These are phyloP conservation scores for Cardiocondyla obscurior DNA, from an alignment of 1,140 invertebrate species.

Conservation along the genomic window DNA sequence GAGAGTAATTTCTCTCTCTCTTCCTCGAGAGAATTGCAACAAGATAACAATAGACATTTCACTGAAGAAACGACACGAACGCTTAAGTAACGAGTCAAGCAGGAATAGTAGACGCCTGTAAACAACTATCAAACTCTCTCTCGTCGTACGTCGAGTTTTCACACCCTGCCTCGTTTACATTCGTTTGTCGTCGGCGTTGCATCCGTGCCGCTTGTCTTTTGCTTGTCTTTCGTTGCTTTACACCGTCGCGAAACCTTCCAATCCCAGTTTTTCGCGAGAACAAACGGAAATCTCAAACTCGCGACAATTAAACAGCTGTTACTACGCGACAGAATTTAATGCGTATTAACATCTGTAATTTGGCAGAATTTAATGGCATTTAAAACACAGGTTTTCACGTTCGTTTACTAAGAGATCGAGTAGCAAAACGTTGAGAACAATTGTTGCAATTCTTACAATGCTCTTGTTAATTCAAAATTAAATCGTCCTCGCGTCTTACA, in stretches of 20 bases:
- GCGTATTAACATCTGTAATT: not conserved
- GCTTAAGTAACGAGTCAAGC: conserved; percentile 46
- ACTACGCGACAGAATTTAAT: not conserved
- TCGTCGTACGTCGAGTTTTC: conserved; percentile 71
- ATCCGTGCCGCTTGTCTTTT: conserved; percentile 35
- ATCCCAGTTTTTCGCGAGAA: conserved; percentile 43
- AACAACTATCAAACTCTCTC: conserved; percentile 73
- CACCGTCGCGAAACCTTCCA: conserved; percentile 59
- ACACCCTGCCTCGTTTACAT: conserved; percentile 70
- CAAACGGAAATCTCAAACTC: conserved; percentile 17
- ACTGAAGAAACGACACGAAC: conserved; percentile 22
- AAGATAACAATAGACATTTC: conserved; percentile 53
- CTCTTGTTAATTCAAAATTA: not conserved
- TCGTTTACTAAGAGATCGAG: too few relatives aligned
- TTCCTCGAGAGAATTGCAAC: conserved; percentile 11
- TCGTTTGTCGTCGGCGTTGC: conserved; percentile 64
- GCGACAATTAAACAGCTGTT: not conserved
- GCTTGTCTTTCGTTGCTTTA: conserved; percentile 56
- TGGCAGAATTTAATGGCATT: too few relatives aligned
- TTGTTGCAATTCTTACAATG: not conserved
- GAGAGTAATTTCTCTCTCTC: conserved; percentile 24
- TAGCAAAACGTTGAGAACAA: not conserved
- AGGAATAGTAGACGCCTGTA: conserved; percentile 67
- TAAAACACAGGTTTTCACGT: too few relatives aligned
- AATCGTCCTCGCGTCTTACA: not conserved